Conservation (phyloP, 2,113 vertebrate species). For the Electrona antarctica region DNA sequence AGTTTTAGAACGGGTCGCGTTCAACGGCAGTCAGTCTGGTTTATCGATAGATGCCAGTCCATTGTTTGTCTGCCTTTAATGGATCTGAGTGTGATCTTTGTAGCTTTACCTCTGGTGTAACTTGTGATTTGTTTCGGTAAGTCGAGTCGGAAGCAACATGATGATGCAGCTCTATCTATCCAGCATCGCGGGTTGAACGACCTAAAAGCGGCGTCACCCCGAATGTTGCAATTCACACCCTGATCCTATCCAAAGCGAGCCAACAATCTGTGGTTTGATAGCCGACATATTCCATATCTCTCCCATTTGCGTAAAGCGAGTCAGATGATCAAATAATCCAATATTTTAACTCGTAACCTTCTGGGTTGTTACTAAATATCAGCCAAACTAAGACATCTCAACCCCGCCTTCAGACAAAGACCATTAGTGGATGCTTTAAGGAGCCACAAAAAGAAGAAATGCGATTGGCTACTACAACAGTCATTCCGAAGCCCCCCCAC, state of each 20-base stretch:
- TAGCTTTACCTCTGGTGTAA: conserved; percentile 71
- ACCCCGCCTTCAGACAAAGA: conserved; percentile 70
- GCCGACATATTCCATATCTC: conserved; percentile 29
- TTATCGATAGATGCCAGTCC: conserved; percentile 2
- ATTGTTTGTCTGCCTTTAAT: conserved; percentile 47
- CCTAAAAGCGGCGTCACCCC: conserved; percentile 64
- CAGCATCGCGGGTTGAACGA: conserved; percentile 76
- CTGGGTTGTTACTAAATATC: conserved; percentile 79
- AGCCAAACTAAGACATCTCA: conserved; percentile 67
- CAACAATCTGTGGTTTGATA: conserved; percentile 25
- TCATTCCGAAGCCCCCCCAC: no score
- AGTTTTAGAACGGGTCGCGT: conserved; percentile 14
- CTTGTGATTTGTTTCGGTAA: conserved; percentile 78
- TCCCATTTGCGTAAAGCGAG: conserved; percentile 37
- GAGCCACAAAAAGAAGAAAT: conserved; percentile 35
- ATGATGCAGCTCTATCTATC: conserved; percentile 78
- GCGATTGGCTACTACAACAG: conserved; percentile 66
- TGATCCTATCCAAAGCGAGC: conserved; percentile 35
- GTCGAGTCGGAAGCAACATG: conserved; percentile 79
- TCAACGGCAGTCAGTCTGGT: conserved; percentile 23
- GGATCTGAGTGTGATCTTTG: conserved; percentile 55
- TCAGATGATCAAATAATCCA: conserved; percentile 62
- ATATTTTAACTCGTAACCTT: conserved; percentile 82
- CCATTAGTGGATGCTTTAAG: conserved; percentile 78
- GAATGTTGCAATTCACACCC: conserved; percentile 38